Evolutionary conservation across 1,140 invertebrate genomes (phyloP), one percentile per base, ranked within the genome.

Genomic region (Acromyrmex heyeri): DNA sequence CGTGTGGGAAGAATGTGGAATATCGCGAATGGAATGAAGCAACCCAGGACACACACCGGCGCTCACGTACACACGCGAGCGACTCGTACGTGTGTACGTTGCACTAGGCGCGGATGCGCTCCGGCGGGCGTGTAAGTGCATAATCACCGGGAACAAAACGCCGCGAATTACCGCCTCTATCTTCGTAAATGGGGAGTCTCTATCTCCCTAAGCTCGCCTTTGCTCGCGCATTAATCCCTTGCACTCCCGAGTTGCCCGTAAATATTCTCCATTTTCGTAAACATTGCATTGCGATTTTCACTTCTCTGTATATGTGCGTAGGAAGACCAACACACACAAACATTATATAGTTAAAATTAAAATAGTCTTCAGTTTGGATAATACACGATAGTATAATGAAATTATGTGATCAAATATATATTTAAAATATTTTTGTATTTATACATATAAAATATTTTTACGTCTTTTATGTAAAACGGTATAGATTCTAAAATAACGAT

Each of bases 1-100:
- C 93, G 94, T 95, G 94, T 95, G 94, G 94, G 94, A 95, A 95
- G 93, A 95, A 95, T 95, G 94, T 95, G 93, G 93, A 95, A 94
- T 95, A 95, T 94, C 93, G 92, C 91, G 91, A 91, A 93, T 92
- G 93, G 92, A 94, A 94, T 94, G 93, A 94, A 91, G 94, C 92
- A 94, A 94, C 91, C 88, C 88, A 89, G 88, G 88, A 93, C 91
- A 91, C 91, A 92, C 91, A 72, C 61, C 21, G 57, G 55, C 75
- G 64, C 86, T 61, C 53, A 61, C 57, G 59, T 78, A 76, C 86
- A 88, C 38, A 88, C 90, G 77, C 34, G 34, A 8, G 6, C 34
- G 34, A 7, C 14, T 8, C 38, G 38, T 21, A 38, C 4, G 38
- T 34, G 24, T 14, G 27, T 38, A 34, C 30, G 55, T 34, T 53